phyloP scores from a whole-genome alignment of 2,888 invertebrate species.

The Lepidochrysops patricia region DNA sequence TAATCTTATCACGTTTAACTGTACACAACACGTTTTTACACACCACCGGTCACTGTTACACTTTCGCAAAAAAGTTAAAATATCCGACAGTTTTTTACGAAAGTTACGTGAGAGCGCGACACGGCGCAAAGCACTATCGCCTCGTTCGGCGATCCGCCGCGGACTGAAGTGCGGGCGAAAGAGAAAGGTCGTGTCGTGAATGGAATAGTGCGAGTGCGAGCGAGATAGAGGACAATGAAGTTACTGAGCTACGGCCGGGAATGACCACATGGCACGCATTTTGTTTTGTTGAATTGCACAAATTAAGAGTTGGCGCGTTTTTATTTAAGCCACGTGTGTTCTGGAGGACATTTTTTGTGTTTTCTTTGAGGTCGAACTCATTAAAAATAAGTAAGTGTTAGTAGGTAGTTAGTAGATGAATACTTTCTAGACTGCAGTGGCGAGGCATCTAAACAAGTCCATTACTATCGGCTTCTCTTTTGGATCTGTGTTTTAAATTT shows the following conservation, averaged over 20 bases:
- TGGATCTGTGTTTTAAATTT: too few relatives aligned
- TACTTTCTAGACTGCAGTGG: too few relatives aligned
- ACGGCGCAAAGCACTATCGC: conserved; percentile 32
- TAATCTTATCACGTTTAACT: conserved; percentile 29
- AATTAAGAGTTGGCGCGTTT: conserved; percentile 61
- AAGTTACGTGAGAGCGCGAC: conserved; percentile 45
- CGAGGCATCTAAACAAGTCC: too few relatives aligned
- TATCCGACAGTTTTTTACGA: conserved; percentile 42
- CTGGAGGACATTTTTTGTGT: conserved; percentile 46
- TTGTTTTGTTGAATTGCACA: conserved; percentile 57
- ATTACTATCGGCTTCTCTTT: too few relatives aligned
- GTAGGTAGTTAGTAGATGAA: too few relatives aligned
- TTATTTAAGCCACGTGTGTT: conserved; percentile 34
- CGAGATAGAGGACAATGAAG: conserved; percentile 46
- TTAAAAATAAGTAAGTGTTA: conserved; percentile 3
- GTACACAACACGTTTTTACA: conserved; percentile 31
- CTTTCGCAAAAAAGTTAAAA: conserved; percentile 43
- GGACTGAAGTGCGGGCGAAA: conserved; percentile 52
- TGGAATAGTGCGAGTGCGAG: conserved; percentile 33
- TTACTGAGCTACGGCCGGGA: conserved; percentile 52
- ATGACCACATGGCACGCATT: conserved; percentile 69
- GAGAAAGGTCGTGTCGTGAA: conserved; percentile 44
- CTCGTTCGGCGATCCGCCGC: conserved; percentile 30
- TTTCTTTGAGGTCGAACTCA: conserved; percentile 21
- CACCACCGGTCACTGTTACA: conserved; percentile 37